These are phyloP conservation scores for Andrena bucephala DNA, from an alignment of 2,888 invertebrate species.

Conservation along the genomic window DNA sequence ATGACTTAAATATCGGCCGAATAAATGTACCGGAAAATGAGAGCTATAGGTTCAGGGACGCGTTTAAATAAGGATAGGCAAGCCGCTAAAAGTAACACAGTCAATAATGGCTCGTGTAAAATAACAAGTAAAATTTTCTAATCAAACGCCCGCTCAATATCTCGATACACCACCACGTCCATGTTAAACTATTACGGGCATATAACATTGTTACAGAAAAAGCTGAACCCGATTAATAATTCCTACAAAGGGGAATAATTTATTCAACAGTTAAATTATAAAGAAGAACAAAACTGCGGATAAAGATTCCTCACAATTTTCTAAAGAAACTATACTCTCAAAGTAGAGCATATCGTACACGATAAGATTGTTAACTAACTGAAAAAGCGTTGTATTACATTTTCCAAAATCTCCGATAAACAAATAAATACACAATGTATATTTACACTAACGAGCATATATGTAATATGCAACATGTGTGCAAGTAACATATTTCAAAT, in stretches of 20 bases:
- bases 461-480: neutral
- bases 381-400: too few species aligned
- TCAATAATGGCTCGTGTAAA: constrained; percentile 37
- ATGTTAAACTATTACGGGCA: constrained; percentile 2
- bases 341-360: too few species aligned
- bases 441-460: too few species aligned
- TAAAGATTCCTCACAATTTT: too few species aligned
- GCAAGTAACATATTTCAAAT: neutral
- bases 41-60: constrained; percentile 53
- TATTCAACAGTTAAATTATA: too few species aligned
- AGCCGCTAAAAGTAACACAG: constrained; percentile 35
- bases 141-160: neutral
- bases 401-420: too few species aligned
- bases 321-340: too few species aligned
- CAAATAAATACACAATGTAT: too few species aligned
- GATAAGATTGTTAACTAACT: too few species aligned
- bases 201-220: neutral
- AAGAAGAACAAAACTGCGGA: too few species aligned
- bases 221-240: neutral
- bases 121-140: constrained; percentile 29
- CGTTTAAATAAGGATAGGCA: constrained; percentile 51
- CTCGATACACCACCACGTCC: neutral
- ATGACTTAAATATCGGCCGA: constrained; percentile 36
- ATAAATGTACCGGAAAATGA: constrained; percentile 59
- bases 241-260: too few species aligned